A percentile compares a stretch with the other conserved stretches of the same genome.
phyloP scores from a whole-genome alignment of 1,140 invertebrate species.

The Bombus difficillimus region DNA sequence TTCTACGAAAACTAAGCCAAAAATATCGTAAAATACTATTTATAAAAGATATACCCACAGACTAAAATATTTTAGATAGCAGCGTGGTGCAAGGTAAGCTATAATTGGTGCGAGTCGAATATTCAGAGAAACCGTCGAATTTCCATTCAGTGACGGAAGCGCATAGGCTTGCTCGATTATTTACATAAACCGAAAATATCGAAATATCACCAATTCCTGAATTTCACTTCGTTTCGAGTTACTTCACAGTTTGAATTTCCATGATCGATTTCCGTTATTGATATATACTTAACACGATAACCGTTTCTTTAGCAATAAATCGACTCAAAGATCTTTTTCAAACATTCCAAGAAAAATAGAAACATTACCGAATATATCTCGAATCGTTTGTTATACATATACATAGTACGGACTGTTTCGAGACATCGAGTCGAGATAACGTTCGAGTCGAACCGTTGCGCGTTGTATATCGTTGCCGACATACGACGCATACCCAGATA shows the following conservation, averaged over 20 bases:
- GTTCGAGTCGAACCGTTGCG: not conserved
- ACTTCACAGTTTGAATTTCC: not conserved
- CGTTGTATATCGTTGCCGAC: constrained; percentile 4
- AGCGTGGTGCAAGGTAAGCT: constrained; percentile 3
- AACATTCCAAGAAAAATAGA: not conserved
- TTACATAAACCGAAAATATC: constrained; percentile 15
- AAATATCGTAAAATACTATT: constrained; percentile 10
- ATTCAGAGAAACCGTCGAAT: constrained; percentile 8
- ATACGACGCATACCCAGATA: constrained; percentile 3
- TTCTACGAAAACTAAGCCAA: not conserved
- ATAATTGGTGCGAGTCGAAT: constrained; percentile 1
- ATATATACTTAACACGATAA: not conserved
- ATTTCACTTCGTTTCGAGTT: not conserved
- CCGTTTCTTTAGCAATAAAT: not conserved
- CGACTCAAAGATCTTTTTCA: not conserved
- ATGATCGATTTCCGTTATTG: not conserved
- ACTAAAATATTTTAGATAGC: not conserved
- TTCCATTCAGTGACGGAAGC: constrained; percentile 35
- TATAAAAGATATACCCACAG: not conserved
- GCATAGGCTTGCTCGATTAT: not conserved
- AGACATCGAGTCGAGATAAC: not conserved
- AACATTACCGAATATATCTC: not conserved
- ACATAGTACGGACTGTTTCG: not conserved
- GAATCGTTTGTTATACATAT: not conserved
- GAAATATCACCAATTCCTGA: constrained; percentile 45